Evolutionary conservation across 2,113 vertebrate species (phyloP).

Genomic region (Gallinago paraguaiae): DNA sequence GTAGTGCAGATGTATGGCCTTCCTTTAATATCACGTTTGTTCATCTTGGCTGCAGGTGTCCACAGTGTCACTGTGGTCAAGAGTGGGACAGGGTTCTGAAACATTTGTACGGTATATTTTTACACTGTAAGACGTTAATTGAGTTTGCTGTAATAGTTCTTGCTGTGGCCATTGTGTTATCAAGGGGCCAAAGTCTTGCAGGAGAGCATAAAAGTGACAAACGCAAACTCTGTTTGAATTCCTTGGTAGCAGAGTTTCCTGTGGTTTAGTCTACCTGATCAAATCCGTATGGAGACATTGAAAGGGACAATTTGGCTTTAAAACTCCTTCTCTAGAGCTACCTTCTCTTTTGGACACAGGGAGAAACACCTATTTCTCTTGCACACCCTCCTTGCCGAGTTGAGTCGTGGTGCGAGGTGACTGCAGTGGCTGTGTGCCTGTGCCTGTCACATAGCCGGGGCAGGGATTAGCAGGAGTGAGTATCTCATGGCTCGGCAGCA

Average conservation of each 20-base stretch:
- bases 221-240: background rate
- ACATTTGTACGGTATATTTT: background rate
- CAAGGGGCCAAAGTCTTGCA: background rate
- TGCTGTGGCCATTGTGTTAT: background rate
- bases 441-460: background rate
- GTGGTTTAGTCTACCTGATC: background rate
- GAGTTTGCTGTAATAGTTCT: background rate
- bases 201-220: background rate
- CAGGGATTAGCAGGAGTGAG: background rate
- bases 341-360: background rate
- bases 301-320: background rate
- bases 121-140: background rate
- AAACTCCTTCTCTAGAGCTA: background rate
- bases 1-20: background rate
- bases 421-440: background rate
- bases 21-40: background rate
- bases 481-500: background rate
- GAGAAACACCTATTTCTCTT: background rate
- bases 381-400: accelerated
- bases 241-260: background rate
- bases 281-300: background rate
- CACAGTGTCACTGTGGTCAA: background rate
- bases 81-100: background rate
- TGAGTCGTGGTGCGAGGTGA: background rate
- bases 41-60: background rate